Evolutionary conservation across 2,113 vertebrate species (phyloP).

Genomic region (Aphelocoma coerulescens): DNA sequence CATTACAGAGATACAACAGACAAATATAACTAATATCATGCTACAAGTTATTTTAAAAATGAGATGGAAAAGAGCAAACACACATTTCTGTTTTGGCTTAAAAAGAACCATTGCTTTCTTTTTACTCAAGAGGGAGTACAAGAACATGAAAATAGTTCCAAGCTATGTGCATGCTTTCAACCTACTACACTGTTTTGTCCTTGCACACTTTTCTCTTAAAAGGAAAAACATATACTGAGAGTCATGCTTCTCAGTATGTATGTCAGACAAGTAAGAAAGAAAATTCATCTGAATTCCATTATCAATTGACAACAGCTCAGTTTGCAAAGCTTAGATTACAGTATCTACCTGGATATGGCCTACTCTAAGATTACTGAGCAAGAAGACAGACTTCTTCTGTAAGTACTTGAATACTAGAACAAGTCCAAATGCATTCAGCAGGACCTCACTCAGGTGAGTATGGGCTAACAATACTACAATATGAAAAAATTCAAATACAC

Average conservation of each 20-base stretch:
- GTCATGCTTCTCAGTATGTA: not conserved
- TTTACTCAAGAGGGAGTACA: not conserved
- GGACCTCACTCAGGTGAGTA: not conserved
- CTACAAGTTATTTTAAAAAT: not conserved
- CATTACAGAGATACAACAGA: not conserved
- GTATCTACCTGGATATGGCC: not conserved
- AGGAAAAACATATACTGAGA: not conserved
- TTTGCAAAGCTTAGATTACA: not conserved
- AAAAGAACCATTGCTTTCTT: not conserved
- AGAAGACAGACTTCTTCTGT: not conserved
- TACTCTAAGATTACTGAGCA: not conserved
- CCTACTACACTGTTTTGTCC: not conserved
- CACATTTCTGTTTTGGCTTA: not conserved
- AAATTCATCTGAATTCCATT: not conserved
- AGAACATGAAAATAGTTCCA: not conserved
- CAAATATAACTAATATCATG: not conserved
- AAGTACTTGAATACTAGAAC: not conserved
- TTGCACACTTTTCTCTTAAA: not conserved
- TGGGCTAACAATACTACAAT: not conserved
- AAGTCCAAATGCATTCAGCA: not conserved
- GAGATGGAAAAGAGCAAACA: not conserved
- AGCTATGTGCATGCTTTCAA: not conserved
- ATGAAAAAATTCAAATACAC: not conserved
- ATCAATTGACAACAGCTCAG: not conserved
- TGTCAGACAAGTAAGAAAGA: not conserved